These are phyloP conservation scores for Aquatica leii DNA, from an alignment of 2,888 invertebrate species.

Conservation along the genomic window DNA sequence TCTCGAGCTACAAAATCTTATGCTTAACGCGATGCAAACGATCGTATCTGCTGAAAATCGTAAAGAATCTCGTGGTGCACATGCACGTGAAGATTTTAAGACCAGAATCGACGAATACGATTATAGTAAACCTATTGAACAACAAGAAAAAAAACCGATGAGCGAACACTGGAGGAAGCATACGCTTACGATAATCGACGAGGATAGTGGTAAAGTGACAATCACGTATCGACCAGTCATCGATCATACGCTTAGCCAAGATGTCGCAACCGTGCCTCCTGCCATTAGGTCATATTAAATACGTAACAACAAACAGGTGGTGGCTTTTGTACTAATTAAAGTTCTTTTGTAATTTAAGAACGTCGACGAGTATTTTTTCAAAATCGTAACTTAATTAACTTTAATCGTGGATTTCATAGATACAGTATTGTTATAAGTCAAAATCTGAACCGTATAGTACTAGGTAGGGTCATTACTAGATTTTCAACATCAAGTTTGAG, in stretches of 20 bases:
- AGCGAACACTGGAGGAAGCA: slow-evolving; percentile 99
- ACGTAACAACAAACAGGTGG: not conserved
- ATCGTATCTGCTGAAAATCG: slow-evolving; percentile 91
- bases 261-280: slow-evolving; percentile 77
- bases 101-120: slow-evolving; percentile 90
- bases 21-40: slow-evolving; percentile 92
- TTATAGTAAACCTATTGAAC: slow-evolving; percentile 88
- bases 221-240: slow-evolving; percentile 94
- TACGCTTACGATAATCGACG: slow-evolving; percentile 81
- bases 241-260: slow-evolving; percentile 85
- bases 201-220: slow-evolving; percentile 78
- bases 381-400: too few species aligned
- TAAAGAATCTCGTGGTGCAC: slow-evolving; percentile 98
- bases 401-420: too few species aligned
- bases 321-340: not conserved
- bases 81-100: slow-evolving; percentile 96
- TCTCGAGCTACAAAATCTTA: slow-evolving; percentile 95
- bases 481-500: too few species aligned
- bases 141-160: slow-evolving; percentile 71
- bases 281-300: slow-evolving; percentile 90
- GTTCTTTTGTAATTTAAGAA: not conserved
- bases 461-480: too few species aligned
- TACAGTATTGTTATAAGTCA: too few species aligned
- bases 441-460: too few species aligned
- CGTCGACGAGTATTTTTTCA: too few species aligned